A percentile compares a stretch with the other conserved stretches of the same genome.
Conservation (phyloP, 2,797 vertebrate species). For the Mus spretus region DNA sequence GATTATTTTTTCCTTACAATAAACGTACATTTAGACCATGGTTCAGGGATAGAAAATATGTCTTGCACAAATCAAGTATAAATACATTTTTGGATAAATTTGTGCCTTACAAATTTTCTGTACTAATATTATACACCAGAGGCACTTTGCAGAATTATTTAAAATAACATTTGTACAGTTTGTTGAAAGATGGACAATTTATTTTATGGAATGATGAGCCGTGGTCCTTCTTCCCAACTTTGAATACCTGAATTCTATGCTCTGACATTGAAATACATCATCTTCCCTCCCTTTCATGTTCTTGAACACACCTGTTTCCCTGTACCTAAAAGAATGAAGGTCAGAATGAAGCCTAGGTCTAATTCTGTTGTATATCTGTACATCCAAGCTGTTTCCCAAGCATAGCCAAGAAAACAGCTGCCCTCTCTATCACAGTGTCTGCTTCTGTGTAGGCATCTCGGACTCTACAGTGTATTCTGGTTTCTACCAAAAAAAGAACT, state of each 20-base stretch:
- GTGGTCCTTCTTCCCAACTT: conserved; percentile 58
- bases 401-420: conserved; percentile 61
- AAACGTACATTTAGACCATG: neutral
- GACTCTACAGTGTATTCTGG: neutral
- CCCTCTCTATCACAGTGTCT: conserved; percentile 69
- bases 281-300: conserved; percentile 75
- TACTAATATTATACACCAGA: neutral
- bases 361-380: conserved; percentile 76
- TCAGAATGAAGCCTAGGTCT: conserved; percentile 62
- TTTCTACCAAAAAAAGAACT: neutral
- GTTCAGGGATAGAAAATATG: conserved; percentile 22
- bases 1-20: neutral
- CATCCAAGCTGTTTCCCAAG: conserved; percentile 78
- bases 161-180: neutral
- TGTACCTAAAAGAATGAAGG: conserved; percentile 72
- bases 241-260: neutral
- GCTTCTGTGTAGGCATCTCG: conserved; percentile 59
- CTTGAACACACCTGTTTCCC: conserved; percentile 78
- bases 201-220: neutral
- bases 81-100: neutral
- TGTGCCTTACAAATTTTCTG: conserved; percentile 41
- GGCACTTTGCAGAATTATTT: neutral
- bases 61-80: neutral
- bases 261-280: conserved; percentile 60
- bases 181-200: neutral